Conservation (phyloP, 1,140 invertebrate species). For the Hycleus phaleratus region DNA sequence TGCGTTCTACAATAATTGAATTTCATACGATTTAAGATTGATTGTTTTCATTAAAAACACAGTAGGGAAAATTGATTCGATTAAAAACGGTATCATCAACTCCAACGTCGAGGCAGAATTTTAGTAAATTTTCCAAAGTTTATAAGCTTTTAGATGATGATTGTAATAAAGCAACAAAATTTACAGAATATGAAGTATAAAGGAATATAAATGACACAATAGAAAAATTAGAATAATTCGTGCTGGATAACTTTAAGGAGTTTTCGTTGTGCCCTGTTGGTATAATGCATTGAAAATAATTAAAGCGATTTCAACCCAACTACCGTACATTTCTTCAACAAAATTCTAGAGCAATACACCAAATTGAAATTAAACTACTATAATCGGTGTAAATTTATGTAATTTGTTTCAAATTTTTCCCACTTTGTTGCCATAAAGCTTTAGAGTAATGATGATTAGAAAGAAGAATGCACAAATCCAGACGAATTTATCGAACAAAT, state of each 20-base stretch:
- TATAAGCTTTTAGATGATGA: conserved; percentile 53
- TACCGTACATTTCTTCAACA: conserved; percentile 10
- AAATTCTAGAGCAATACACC: background rate
- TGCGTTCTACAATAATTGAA: conserved; percentile 40
- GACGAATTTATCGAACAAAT: conserved; percentile 46
- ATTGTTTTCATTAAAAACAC: too few relatives aligned
- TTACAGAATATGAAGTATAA: conserved; percentile 57
- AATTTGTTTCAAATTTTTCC: conserved; percentile 27
- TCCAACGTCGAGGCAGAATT: conserved; percentile 53
- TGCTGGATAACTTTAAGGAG: conserved; percentile 38
- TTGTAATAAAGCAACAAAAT: conserved; percentile 57
- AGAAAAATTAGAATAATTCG: conserved; percentile 47
- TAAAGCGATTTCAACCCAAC: conserved; percentile 24
- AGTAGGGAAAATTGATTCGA: conserved; percentile 55
- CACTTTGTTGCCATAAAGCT: conserved; percentile 38
- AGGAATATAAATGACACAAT: conserved; percentile 45
- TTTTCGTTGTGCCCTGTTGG: conserved; percentile 47
- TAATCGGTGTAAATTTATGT: background rate
- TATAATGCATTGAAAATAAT: conserved; percentile 51
- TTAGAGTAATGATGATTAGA: conserved; percentile 41
- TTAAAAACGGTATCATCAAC: conserved; percentile 57
- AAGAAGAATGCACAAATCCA: conserved; percentile 49
- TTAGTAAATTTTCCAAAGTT: conserved; percentile 49
- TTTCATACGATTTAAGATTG: too few relatives aligned
- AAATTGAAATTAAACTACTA: background rate